Evolutionary conservation across 2,888 invertebrate species (phyloP).

Genomic region (Coecobrya sp.): DNA sequence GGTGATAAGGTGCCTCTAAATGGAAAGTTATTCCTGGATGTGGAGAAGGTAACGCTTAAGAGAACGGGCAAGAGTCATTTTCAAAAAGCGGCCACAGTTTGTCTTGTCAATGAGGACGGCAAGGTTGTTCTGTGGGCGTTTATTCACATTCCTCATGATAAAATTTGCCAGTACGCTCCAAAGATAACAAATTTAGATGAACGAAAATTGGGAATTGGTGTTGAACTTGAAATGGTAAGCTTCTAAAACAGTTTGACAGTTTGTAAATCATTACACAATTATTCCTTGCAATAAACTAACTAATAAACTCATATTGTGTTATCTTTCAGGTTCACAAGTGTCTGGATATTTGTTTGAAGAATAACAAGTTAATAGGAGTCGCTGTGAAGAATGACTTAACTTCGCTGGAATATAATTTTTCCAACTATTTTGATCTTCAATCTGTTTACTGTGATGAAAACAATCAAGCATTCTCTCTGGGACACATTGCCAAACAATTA

Average conservation of each 20-base stretch:
- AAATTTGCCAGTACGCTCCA: constrained; percentile 45
- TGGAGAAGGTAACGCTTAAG: constrained; percentile 53
- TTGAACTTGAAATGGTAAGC: constrained; percentile 4
- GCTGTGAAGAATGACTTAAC: background rate
- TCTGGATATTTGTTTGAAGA: background rate
- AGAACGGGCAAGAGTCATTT: background rate
- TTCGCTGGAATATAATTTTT: background rate
- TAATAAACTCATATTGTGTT: background rate
- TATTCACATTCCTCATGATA: background rate
- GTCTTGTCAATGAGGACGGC: constrained; percentile 2
- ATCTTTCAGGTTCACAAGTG: constrained; percentile 2
- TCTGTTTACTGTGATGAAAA: background rate
- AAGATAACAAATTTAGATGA: constrained; percentile 36
- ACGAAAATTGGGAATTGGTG: constrained; percentile 3
- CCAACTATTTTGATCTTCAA: background rate
- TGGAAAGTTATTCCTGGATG: constrained; percentile 47
- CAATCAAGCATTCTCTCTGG: background rate
- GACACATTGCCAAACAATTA: background rate
- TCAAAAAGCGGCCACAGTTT: constrained; percentile 14
- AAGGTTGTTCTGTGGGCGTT: constrained; percentile 54
- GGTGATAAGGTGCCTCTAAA: constrained; percentile 47
- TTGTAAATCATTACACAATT: constrained; percentile 42
- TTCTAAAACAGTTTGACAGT: background rate
- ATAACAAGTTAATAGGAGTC: constrained; percentile 3
- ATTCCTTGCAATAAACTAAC: background rate